These are phyloP conservation scores for Echinops telfairi DNA, from an alignment of 2,113 vertebrate species.

Conservation along the genomic window DNA sequence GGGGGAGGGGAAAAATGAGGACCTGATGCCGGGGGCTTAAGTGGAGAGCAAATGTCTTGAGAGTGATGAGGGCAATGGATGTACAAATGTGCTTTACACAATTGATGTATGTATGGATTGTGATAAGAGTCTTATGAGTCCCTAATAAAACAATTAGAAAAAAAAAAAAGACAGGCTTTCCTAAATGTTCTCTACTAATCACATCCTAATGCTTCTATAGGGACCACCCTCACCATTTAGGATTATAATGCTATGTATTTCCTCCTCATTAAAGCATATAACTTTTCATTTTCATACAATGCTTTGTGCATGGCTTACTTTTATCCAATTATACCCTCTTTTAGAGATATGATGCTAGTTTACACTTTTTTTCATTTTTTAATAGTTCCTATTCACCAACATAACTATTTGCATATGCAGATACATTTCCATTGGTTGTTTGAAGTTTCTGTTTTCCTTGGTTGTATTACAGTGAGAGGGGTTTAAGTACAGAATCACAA, in stretches of 20 bases:
- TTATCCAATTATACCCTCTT: accelerated
- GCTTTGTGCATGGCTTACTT: accelerated
- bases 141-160: no score
- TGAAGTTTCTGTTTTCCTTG: neutral
- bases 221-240: no score
- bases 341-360: neutral
- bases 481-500: neutral
- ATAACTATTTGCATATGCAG: accelerated
- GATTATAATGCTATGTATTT: accelerated
- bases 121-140: no score
- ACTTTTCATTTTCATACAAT: neutral
- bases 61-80: no score
- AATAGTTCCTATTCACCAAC: neutral
- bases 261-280: neutral
- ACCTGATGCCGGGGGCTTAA: no score
- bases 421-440: accelerated
- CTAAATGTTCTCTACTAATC: accelerated
- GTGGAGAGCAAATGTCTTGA: no score
- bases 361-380: no score
- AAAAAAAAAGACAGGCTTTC: no score
- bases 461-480: neutral
- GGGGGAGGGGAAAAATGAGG: no score
- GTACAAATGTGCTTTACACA: no score
- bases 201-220: accelerated
- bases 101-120: no score